Conservation (phyloP, 64 coral and sea anemone species). For the Dendrophyllia cribrosa region DNA sequence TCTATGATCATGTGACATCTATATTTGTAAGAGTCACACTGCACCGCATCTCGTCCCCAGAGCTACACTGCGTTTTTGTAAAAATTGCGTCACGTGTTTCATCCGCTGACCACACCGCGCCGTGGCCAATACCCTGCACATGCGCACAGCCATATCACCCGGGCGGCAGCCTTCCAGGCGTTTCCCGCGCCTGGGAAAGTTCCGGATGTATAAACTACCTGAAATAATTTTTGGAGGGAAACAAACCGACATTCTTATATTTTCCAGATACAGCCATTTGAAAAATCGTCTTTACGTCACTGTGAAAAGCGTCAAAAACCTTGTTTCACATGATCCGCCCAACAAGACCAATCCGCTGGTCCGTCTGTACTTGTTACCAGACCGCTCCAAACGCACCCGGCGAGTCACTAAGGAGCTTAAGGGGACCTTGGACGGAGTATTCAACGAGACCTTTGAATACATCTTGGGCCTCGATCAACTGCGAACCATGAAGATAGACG, state of each 20-base stretch:
- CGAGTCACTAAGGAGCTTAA: conserved; percentile 70
- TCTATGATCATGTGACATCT: too few species aligned
- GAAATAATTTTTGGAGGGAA: too few species aligned
- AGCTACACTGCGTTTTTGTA: too few species aligned
- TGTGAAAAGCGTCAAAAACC: conserved; percentile 63
- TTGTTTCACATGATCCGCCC: conserved; percentile 73
- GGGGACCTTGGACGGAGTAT: conserved; percentile 55
- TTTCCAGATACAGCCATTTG: conserved; percentile 60
- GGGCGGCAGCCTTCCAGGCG: too few species aligned
- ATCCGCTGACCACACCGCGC: too few species aligned
- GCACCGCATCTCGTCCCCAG: too few species aligned
- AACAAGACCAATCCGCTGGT: conserved; percentile 91
- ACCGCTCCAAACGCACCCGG: conserved; percentile 87
- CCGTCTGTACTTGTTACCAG: conserved; percentile 86
- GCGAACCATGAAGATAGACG: conserved; percentile 64
- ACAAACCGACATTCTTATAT: neutral
- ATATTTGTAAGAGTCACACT: too few species aligned
- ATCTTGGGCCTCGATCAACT: conserved; percentile 84
- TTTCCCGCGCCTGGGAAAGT: too few species aligned
- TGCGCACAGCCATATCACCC: too few species aligned
- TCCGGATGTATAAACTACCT: too few species aligned
- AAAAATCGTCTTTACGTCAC: conserved; percentile 79
- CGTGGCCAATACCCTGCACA: too few species aligned
- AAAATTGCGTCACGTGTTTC: too few species aligned
- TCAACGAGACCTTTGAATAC: conserved; percentile 84